A percentile compares a stretch with the other conserved stretches of the same genome.
Evolutionary conservation across 2,113 vertebrate species (phyloP).

Genomic region (Acrocephalus arundinaceus): DNA sequence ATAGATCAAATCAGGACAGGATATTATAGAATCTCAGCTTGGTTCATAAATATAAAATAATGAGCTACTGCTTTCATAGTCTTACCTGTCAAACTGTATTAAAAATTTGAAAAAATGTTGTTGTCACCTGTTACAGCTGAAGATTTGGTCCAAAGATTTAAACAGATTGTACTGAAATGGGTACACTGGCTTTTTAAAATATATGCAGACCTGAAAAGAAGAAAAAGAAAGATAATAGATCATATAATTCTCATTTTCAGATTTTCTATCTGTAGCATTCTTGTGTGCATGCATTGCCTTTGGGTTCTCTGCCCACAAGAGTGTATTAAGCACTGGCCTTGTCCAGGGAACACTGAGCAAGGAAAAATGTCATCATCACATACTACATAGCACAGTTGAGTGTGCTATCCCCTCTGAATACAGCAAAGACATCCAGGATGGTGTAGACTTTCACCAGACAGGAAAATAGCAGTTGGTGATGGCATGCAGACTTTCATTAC

Average conservation of each 20-base stretch:
- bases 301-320: background rate
- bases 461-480: background rate
- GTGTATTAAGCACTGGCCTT: background rate
- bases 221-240: background rate
- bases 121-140: background rate
- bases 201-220: background rate
- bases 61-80: background rate
- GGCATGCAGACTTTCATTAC: background rate
- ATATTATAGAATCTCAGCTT: constrained; percentile 55
- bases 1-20: constrained; percentile 52
- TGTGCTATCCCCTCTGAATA: background rate
- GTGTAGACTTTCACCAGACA: background rate
- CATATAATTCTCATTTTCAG: background rate
- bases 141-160: background rate
- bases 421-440: background rate
- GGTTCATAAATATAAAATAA: constrained; percentile 52
- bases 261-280: background rate
- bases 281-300: background rate
- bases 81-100: constrained; percentile 12
- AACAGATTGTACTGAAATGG: background rate
- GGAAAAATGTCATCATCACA: background rate
- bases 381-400: background rate
- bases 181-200: background rate
- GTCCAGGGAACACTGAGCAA: background rate
- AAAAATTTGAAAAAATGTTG: background rate